Conservation (phyloP, 1,140 invertebrate genomes). For the Oppia nitens region DNA sequence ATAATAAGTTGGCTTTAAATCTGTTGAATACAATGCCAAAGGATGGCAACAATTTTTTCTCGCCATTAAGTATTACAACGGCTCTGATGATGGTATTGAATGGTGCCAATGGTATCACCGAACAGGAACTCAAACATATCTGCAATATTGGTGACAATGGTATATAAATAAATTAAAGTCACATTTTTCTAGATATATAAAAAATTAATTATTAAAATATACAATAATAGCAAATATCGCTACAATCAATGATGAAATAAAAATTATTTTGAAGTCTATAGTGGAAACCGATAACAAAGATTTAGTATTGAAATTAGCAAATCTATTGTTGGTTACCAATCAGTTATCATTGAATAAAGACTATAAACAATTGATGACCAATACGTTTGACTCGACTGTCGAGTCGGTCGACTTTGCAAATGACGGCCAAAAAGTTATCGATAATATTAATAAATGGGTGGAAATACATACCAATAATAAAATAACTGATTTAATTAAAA, state of each 20-base stretch:
- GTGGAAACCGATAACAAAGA: neutral
- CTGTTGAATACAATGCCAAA: conserved; percentile 5
- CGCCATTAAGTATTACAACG: conserved; percentile 11
- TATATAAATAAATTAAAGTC: conserved; percentile 1
- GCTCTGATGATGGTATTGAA: conserved; percentile 12
- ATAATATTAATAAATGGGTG: conserved; percentile 51
- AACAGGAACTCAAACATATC: conserved; percentile 3
- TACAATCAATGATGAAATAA: neutral
- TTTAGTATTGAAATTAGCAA: neutral
- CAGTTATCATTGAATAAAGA: neutral
- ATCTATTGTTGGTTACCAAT: neutral
- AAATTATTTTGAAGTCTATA: neutral
- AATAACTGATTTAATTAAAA: conserved; percentile 38
- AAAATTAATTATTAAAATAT: neutral
- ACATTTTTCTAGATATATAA: neutral
- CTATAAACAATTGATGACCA: neutral
- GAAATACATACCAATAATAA: conserved; percentile 44
- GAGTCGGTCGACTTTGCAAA: conserved; percentile 1
- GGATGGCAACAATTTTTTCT: conserved; percentile 16
- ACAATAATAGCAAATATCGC: neutral
- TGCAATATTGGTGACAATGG: neutral
- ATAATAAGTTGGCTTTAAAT: neutral
- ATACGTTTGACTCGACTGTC: neutral
- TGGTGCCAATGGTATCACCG: conserved; percentile 7
- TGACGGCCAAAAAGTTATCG: conserved; percentile 29